Conservation (phyloP, 1,140 invertebrate genomes). For the Nixonia krombeini region DNA sequence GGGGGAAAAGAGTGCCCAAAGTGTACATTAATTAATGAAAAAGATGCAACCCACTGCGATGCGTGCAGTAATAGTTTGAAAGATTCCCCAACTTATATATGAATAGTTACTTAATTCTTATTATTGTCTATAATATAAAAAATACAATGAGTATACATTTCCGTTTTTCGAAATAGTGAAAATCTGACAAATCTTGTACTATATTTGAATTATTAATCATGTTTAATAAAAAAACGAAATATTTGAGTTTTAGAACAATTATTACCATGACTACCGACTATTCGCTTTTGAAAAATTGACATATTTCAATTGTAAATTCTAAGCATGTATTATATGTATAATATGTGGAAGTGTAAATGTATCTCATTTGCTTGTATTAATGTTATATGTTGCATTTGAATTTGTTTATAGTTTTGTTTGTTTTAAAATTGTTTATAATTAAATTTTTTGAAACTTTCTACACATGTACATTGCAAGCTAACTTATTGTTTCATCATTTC, state of each 20-base stretch:
- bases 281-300: background rate
- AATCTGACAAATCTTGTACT: no score
- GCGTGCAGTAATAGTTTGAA: conserved; percentile 80
- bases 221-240: background rate
- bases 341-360: background rate
- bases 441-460: no score
- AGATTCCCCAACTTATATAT: conserved; percentile 84
- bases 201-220: background rate
- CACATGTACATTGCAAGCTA: no score
- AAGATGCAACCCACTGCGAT: conserved; percentile 76
- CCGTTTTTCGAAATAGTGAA: no score
- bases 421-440: no score
- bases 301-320: background rate
- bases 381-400: background rate
- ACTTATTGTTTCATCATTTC: no score
- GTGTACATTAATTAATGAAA: conserved; percentile 86
- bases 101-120: conserved; percentile 5
- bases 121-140: background rate
- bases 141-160: background rate
- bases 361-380: background rate
- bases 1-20: conserved; percentile 83
- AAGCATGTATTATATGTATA: conserved; percentile 3
- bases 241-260: background rate
- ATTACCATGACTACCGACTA: background rate
- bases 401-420: no score